Conservation (phyloP, 2,797 vertebrate genomes). For the Brotogeris chrysoptera region DNA sequence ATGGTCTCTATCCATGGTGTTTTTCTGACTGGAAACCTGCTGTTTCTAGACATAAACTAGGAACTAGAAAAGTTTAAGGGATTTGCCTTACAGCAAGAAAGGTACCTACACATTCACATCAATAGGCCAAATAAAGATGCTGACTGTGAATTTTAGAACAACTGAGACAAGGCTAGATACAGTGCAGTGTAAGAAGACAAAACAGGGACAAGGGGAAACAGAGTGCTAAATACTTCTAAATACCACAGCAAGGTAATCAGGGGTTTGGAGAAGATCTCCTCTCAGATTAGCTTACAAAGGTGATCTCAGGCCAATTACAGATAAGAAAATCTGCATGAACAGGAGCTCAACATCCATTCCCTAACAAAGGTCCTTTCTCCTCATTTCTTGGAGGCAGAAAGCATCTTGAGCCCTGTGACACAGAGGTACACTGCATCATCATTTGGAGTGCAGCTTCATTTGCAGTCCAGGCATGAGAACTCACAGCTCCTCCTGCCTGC, state of each 20-base stretch:
- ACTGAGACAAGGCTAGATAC: neutral
- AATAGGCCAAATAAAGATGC: neutral
- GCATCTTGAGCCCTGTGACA: neutral
- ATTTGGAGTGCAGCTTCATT: neutral
- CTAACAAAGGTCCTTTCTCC: neutral
- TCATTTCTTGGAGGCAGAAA: neutral
- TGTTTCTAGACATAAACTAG: neutral
- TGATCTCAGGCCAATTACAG: neutral
- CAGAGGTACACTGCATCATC: neutral
- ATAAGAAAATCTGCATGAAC: neutral
- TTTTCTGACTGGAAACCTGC: neutral
- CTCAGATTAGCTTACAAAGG: neutral
- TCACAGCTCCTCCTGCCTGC: neutral
- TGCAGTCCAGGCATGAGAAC: neutral
- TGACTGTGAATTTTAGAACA: neutral
- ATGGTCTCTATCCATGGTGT: neutral
- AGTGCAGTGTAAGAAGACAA: neutral
- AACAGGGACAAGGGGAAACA: neutral
- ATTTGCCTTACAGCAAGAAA: neutral
- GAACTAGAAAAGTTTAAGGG: neutral
- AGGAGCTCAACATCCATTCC: neutral
- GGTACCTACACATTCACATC: accelerated
- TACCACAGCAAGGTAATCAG: neutral
- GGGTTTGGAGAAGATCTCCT: neutral
- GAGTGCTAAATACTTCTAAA: neutral